Conservation (phyloP, 2,888 invertebrate species). For the Stomorhina lunata region DNA sequence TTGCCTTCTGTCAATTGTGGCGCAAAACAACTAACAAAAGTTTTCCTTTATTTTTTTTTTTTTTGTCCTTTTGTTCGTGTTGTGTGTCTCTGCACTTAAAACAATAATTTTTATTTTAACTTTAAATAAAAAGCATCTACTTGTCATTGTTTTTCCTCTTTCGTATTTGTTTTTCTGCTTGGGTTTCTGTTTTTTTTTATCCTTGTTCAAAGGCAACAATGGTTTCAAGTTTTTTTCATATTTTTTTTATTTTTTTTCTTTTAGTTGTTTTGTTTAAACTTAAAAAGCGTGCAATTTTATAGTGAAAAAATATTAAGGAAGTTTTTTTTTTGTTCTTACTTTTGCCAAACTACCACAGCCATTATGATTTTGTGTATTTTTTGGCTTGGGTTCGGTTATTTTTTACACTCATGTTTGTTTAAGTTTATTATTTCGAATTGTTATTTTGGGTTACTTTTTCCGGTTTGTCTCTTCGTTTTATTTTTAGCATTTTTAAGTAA, state of each 20-base stretch:
- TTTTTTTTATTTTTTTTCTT: conserved; percentile 20
- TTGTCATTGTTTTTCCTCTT: conserved; percentile 56
- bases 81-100: conserved; percentile 49
- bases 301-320: conserved; percentile 35
- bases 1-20: conserved; percentile 50
- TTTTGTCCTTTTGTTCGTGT: conserved; percentile 12
- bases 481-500: neutral
- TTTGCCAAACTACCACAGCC: conserved; percentile 28
- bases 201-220: conserved; percentile 40
- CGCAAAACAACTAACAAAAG: neutral
- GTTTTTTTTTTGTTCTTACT: neutral
- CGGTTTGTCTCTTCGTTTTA: neutral
- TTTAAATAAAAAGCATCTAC: conserved; percentile 64
- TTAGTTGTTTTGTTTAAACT: conserved; percentile 41
- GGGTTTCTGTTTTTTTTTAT: neutral
- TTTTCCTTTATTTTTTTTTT: neutral
- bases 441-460: conserved; percentile 47
- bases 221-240: conserved; percentile 25
- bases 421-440: conserved; percentile 53
- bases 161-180: conserved; percentile 2
- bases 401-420: conserved; percentile 25
- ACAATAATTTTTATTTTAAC: conserved; percentile 65
- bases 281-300: conserved; percentile 56
- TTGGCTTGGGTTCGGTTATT: conserved; percentile 9
- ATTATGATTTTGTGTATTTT: conserved; percentile 40